phyloP scores from a whole-genome alignment of 2,888 invertebrate genomes.

The Cantharis flavilabris region DNA sequence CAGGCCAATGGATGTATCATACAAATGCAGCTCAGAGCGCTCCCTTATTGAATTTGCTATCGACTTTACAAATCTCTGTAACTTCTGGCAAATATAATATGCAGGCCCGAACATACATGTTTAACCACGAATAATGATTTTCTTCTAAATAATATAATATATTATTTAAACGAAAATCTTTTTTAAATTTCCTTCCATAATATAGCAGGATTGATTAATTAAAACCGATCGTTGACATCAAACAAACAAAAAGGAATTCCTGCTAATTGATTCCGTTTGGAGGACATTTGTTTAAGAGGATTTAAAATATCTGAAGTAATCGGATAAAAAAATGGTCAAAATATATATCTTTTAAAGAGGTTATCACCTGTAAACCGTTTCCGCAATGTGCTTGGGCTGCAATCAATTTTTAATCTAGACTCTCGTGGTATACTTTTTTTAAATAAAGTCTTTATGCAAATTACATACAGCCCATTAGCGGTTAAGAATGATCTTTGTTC shows the following conservation, averaged over 20 bases:
- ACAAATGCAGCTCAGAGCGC: neutral
- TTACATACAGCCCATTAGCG: neutral
- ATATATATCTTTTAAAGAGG: neutral
- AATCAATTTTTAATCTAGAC: neutral
- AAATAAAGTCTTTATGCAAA: neutral
- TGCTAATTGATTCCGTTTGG: neutral
- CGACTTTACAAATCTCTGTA: neutral
- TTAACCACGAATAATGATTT: neutral
- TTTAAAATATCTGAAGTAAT: neutral
- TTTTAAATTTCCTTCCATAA: no score
- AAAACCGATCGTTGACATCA: neutral
- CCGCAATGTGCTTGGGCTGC: neutral
- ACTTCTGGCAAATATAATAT: neutral
- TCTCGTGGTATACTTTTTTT: neutral
- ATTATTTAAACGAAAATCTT: neutral
- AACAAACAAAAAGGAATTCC: neutral
- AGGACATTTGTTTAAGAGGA: neutral
- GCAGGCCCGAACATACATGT: neutral
- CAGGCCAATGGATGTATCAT: neutral
- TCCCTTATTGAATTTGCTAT: neutral
- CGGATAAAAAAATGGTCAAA: neutral
- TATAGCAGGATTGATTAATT: neutral
- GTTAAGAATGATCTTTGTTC: neutral
- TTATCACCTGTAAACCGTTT: neutral
- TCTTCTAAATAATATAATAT: neutral